Evolutionary conservation across 2,113 vertebrate species (phyloP).

Genomic region (Camelus bactrianus): DNA sequence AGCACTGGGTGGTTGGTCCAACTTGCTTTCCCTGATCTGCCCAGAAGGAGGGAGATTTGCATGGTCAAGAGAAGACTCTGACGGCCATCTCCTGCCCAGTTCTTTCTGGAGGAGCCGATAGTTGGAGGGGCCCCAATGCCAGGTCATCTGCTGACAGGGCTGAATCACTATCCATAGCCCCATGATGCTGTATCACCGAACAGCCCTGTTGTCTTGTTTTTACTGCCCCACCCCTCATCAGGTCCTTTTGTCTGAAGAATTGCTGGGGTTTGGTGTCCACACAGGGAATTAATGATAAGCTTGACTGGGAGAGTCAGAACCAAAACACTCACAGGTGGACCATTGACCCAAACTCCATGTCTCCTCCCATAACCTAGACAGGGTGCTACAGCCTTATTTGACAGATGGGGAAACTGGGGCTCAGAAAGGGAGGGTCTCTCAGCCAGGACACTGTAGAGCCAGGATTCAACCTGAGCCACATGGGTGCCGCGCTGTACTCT

Average conservation of each 20-base stretch:
- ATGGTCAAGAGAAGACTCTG: neutral
- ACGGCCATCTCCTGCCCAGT: neutral
- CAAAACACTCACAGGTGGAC: neutral
- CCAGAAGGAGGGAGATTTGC: neutral
- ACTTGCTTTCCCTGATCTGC: neutral
- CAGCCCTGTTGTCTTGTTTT: neutral
- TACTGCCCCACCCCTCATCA: no score
- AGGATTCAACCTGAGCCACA: neutral
- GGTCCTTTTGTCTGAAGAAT: neutral
- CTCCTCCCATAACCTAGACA: neutral
- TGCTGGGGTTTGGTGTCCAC: neutral
- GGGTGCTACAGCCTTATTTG: neutral
- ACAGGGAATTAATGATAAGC: neutral
- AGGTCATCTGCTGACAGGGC: neutral
- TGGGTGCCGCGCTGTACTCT: neutral
- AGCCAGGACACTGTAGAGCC: neutral
- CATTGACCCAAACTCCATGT: neutral
- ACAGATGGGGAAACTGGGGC: neutral
- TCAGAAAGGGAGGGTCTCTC: neutral
- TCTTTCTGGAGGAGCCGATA: neutral
- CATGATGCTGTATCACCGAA: neutral
- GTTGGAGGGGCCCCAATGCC: neutral
- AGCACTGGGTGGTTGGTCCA: neutral
- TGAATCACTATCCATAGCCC: neutral
- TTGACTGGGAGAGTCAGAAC: neutral